A percentile compares a stretch with the other conserved stretches of the same genome.
Evolutionary conservation across 2,797 vertebrate genomes (phyloP).

Genomic region (Betta splendens): DNA sequence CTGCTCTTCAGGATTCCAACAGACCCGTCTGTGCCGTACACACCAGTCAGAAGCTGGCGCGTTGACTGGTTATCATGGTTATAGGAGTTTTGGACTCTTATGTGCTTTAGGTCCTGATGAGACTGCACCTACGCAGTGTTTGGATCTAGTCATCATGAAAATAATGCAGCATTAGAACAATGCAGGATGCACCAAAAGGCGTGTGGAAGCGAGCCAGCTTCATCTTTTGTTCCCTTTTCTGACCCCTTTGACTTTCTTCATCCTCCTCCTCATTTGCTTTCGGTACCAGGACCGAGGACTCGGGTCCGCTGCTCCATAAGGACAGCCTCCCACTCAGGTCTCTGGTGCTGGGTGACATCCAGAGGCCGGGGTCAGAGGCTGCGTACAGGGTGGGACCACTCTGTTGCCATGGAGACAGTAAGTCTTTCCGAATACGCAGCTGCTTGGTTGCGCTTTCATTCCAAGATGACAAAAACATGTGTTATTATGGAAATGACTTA

Average conservation of each 20-base stretch:
- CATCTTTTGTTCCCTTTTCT: too few relatives aligned
- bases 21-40: slow-evolving; percentile 28
- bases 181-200: too few relatives aligned
- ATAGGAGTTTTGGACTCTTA: slow-evolving; percentile 7
- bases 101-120: background rate
- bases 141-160: slow-evolving; percentile 16
- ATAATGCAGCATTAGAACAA: slow-evolving; percentile 2
- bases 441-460: background rate
- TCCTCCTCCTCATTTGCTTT: background rate
- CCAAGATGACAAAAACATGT: background rate
- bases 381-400: slow-evolving; percentile 90
- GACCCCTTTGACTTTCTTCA: background rate
- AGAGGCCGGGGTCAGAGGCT: slow-evolving; percentile 87
- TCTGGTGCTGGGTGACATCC: slow-evolving; percentile 88
- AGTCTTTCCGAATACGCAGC: slow-evolving; percentile 61
- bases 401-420: slow-evolving; percentile 91
- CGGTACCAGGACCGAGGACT: slow-evolving; percentile 88
- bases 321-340: slow-evolving; percentile 89
- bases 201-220: too few relatives aligned
- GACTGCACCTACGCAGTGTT: slow-evolving; percentile 26
- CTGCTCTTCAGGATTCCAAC: slow-evolving; percentile 55
- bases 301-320: slow-evolving; percentile 89
- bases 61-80: slow-evolving; percentile 8
- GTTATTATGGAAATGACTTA: background rate
- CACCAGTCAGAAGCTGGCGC: background rate